Conservation (phyloP, 1,140 invertebrate genomes). For the Penaeus chinensis region DNA sequence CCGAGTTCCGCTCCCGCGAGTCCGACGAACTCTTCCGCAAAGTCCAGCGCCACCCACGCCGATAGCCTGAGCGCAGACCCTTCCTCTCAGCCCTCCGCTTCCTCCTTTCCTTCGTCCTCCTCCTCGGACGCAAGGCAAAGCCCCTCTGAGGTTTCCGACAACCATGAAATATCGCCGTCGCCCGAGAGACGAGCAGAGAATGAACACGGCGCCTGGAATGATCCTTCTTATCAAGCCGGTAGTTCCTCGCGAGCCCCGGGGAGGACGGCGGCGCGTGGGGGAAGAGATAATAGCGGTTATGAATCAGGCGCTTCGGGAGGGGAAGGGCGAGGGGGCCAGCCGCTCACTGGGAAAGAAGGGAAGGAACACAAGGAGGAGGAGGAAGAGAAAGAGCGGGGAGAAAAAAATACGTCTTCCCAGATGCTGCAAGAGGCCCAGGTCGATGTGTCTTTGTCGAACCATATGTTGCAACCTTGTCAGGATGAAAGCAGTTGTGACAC, state of each 20-base stretch:
- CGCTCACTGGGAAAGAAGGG: neutral
- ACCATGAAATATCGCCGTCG: conserved; percentile 22
- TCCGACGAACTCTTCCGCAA: too few species aligned
- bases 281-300: conserved; percentile 43
- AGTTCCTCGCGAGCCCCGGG: neutral
- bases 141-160: conserved; percentile 1
- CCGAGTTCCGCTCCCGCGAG: too few species aligned
- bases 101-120: neutral
- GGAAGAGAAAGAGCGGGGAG: neutral
- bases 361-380: neutral
- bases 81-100: neutral
- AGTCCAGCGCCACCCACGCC: neutral
- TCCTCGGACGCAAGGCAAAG: neutral
- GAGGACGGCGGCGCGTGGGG: conserved; percentile 1
- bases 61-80: neutral
- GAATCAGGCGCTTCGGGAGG: conserved; percentile 36
- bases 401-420: neutral
- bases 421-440: too few species aligned
- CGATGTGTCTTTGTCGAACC: too few species aligned
- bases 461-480: too few species aligned
- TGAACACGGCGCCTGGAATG: conserved; percentile 12
- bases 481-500: too few species aligned
- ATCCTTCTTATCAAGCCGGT: conserved; percentile 43
- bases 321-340: neutral
- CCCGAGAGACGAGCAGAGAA: conserved; percentile 20